Evolutionary conservation across 2,888 invertebrate genomes (phyloP).

Genomic region (Phlogophora meticulosa): DNA sequence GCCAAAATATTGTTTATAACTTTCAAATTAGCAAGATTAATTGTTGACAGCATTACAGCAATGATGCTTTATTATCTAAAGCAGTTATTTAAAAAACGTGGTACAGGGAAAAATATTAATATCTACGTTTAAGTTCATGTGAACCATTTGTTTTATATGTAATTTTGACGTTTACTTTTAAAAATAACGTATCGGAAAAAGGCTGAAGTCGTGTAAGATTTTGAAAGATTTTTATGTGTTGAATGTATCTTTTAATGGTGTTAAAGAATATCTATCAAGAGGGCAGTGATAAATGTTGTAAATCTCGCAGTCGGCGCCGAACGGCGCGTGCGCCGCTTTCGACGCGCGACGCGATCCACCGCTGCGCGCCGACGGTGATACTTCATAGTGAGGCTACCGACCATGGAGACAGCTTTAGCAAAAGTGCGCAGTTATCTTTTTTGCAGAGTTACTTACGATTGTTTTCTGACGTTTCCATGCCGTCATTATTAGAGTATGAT

Average conservation of each 20-base stretch:
- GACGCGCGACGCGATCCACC: conserved; percentile 29
- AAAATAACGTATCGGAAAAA: conserved; percentile 25
- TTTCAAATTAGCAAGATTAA: conserved; percentile 52
- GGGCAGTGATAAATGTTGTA: conserved; percentile 66
- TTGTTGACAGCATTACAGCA: conserved; percentile 40
- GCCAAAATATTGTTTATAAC: conserved; percentile 56
- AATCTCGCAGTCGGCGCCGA: conserved; percentile 72
- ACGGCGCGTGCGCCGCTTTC: conserved; percentile 52
- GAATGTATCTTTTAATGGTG: conserved; percentile 52
- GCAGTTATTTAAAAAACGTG: conserved; percentile 8
- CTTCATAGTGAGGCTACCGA: conserved; percentile 57
- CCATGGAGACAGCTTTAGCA: conserved; percentile 63
- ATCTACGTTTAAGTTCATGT: conserved; percentile 29
- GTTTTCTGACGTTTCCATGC: too few species aligned
- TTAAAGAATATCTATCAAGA: conserved; percentile 60
- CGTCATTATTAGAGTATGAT: conserved; percentile 6
- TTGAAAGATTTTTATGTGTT: conserved; percentile 27
- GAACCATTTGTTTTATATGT: conserved; percentile 27
- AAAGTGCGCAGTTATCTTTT: too few species aligned
- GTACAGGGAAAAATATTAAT: conserved; percentile 26
- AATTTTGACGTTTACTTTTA: conserved; percentile 21
- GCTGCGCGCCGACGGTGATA: conserved; percentile 36
- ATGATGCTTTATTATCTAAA: conserved; percentile 36
- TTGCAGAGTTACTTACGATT: too few species aligned
- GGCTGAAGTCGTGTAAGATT: conserved; percentile 9